Conservation (phyloP, 2,113 vertebrate species). For the Struthidea cinerea region DNA sequence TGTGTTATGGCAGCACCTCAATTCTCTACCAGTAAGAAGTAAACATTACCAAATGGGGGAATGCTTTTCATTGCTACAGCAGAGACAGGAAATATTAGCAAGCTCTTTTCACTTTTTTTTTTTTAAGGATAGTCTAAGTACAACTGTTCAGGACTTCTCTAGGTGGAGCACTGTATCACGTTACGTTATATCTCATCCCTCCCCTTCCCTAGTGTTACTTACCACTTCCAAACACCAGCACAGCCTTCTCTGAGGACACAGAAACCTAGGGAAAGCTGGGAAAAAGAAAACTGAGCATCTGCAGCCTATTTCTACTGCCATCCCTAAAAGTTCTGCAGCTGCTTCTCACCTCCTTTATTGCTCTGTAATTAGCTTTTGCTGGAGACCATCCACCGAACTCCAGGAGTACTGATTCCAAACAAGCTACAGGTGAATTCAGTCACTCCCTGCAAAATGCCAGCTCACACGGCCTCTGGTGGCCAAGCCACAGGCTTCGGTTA, state of each 20-base stretch:
- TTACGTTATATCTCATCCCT: neutral
- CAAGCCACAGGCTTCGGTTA: fast-evolving
- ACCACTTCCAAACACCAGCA: neutral
- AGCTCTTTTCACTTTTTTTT: neutral
- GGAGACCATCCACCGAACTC: neutral
- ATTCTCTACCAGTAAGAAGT: neutral
- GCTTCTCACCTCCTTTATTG: neutral
- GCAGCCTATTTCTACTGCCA: neutral
- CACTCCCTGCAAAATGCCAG: neutral
- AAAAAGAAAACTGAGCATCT: neutral
- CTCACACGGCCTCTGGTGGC: neutral
- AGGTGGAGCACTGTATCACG: neutral
- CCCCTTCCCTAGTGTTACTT: neutral
- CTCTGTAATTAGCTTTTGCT: neutral
- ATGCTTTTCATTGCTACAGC: neutral
- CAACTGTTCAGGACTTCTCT: neutral
- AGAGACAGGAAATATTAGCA: neutral
- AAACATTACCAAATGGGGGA: neutral
- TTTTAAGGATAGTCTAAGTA: neutral
- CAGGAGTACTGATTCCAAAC: fast-evolving
- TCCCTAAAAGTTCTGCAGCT: neutral
- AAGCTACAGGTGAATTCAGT: neutral
- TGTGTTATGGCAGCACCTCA: neutral
- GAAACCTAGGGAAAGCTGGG: neutral
- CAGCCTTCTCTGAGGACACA: neutral